phyloP scores from a whole-genome alignment of 2,888 invertebrate species.

The Drosophila peninsularis region DNA sequence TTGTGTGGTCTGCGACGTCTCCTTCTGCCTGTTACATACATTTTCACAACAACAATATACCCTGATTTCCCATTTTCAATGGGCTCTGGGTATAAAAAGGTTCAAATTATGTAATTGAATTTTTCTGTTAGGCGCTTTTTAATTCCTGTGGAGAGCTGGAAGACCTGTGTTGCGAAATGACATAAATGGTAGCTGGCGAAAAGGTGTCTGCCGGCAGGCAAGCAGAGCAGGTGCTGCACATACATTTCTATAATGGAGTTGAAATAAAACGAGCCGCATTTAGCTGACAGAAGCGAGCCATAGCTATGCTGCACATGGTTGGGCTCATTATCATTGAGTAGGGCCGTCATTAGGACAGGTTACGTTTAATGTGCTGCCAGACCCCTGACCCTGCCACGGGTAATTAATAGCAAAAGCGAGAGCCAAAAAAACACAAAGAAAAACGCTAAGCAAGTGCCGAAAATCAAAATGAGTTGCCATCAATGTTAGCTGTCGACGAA shows the following conservation, averaged over 20 bases:
- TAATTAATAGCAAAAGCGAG: slow-evolving; percentile 55
- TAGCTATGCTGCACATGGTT: slow-evolving; percentile 41
- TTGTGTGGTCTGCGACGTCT: no score
- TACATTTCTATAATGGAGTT: slow-evolving; percentile 61
- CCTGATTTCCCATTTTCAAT: no score
- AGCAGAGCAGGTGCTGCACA: slow-evolving; percentile 5
- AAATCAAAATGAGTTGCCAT: slow-evolving; percentile 56
- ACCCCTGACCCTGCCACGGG: slow-evolving; percentile 10
- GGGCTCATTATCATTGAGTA: slow-evolving; percentile 57
- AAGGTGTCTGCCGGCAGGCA: slow-evolving; percentile 18
- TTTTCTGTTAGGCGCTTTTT: slow-evolving; percentile 66
- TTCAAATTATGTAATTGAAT: slow-evolving; percentile 68
- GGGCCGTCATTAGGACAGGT: slow-evolving; percentile 61
- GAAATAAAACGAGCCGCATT: slow-evolving; percentile 50
- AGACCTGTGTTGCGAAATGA: slow-evolving; percentile 28
- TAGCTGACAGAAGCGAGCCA: slow-evolving; percentile 50
- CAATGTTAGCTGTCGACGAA: slow-evolving; percentile 46
- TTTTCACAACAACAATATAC: no score
- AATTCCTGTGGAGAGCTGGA: slow-evolving; percentile 38
- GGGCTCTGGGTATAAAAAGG: no score
- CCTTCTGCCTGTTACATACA: no score
- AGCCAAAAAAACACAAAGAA: not conserved
- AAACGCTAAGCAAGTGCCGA: slow-evolving; percentile 41
- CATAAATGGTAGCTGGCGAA: not conserved
- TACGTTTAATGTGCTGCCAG: slow-evolving; percentile 20